Evolutionary conservation across 2,888 invertebrate species (phyloP).

Genomic region (Phorcus lineatus): DNA sequence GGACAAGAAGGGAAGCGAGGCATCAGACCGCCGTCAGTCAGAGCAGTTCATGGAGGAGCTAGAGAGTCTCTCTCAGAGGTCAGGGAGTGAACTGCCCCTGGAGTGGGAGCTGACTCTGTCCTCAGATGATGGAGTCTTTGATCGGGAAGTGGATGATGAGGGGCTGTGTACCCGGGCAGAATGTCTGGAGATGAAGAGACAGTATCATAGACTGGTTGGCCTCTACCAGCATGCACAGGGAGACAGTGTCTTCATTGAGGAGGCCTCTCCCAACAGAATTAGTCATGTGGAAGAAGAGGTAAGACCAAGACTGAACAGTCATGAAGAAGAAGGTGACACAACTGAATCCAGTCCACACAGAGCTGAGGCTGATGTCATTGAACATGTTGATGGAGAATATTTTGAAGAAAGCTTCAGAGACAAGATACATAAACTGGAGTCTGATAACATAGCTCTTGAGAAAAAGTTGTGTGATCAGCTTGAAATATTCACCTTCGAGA

Average conservation of each 20-base stretch:
- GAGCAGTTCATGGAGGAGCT: slow-evolving; percentile 45
- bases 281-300: not conserved
- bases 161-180: slow-evolving; percentile 42
- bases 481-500: slow-evolving; percentile 19
- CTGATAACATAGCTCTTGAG: slow-evolving; percentile 26
- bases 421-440: slow-evolving; percentile 12
- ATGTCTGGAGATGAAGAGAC: slow-evolving; percentile 45
- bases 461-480: slow-evolving; percentile 25
- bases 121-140: slow-evolving; percentile 29
- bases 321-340: not conserved
- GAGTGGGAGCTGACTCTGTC: slow-evolving; percentile 47
- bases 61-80: slow-evolving; percentile 42
- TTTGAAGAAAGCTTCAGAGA: slow-evolving; percentile 18
- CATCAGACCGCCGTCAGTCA: slow-evolving; percentile 28
- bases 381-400: slow-evolving; percentile 2
- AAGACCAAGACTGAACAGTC: not conserved
- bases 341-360: not conserved
- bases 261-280: not conserved
- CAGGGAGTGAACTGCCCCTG: slow-evolving; percentile 41
- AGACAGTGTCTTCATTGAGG: slow-evolving; percentile 23
- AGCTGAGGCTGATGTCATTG: not conserved
- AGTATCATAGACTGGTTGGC: slow-evolving; percentile 33
- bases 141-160: slow-evolving; percentile 31
- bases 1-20: slow-evolving; percentile 30
- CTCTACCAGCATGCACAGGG: slow-evolving; percentile 6